These are phyloP conservation scores for Melitaea cinxia DNA, from an alignment of 1,140 invertebrate species.

Conservation along the genomic window DNA sequence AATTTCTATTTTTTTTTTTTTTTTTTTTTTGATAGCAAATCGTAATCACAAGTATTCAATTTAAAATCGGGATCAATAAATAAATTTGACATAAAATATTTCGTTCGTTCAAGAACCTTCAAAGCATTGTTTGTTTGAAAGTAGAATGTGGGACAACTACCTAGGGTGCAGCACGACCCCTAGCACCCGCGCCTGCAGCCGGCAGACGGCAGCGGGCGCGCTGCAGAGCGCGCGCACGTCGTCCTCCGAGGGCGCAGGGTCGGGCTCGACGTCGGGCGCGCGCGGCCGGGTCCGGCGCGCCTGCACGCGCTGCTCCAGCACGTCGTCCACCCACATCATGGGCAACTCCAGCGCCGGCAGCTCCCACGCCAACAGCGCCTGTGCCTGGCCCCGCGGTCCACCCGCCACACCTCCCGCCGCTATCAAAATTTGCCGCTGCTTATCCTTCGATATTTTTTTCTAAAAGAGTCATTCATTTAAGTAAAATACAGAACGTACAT, in stretches of 20 bases:
- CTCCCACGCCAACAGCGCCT: constrained; percentile 41
- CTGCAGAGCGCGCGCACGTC: constrained; percentile 52
- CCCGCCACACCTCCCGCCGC: constrained; percentile 39
- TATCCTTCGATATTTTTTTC: background rate
- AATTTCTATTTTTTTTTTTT: too few species aligned
- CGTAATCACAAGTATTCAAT: too few species aligned
- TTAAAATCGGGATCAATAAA: too few species aligned
- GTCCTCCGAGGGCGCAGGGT: constrained; percentile 38
- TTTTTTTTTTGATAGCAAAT: too few species aligned
- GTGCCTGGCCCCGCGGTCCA: constrained; percentile 33
- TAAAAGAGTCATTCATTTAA: background rate
- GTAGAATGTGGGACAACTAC: constrained; percentile 22
- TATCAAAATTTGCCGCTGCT: constrained; percentile 33
- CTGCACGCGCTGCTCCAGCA: constrained; percentile 43
- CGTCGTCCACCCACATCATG: constrained; percentile 35
- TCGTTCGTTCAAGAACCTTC: background rate
- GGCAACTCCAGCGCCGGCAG: constrained; percentile 39
- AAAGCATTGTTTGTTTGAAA: background rate
- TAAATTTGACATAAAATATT: background rate
- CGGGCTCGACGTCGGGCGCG: constrained; percentile 21
- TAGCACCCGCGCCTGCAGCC: constrained; percentile 36
- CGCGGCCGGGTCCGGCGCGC: constrained; percentile 33
- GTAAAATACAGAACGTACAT: too few species aligned
- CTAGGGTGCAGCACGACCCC: constrained; percentile 44
- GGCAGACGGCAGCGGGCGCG: constrained; percentile 36